phyloP scores from a whole-genome alignment of 2,888 invertebrate species.

The Pseudanteris insignis region DNA sequence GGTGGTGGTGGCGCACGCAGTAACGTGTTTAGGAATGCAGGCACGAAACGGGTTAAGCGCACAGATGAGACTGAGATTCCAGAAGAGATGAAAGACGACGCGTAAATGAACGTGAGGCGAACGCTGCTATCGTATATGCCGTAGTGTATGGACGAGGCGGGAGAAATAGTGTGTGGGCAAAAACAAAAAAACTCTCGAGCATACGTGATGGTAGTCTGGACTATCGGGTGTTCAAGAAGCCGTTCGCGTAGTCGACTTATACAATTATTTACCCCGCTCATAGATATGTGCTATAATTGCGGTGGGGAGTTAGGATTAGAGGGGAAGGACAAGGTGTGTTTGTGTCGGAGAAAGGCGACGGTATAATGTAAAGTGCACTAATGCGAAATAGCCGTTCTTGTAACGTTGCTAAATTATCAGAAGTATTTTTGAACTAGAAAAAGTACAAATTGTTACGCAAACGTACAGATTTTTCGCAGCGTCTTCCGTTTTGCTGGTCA shows the following conservation, averaged over 20 bases:
- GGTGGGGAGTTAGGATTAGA: slow-evolving; percentile 23
- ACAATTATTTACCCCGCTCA: slow-evolving; percentile 38
- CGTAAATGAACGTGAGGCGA: slow-evolving; percentile 12
- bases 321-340: slow-evolving; percentile 25
- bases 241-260: slow-evolving; percentile 38
- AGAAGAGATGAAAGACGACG: slow-evolving; percentile 23
- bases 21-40: no score
- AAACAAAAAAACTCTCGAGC: neutral
- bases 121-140: neutral
- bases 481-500: neutral
- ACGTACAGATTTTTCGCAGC: slow-evolving; percentile 1
- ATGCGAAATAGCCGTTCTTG: slow-evolving; percentile 22
- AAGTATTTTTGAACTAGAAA: slow-evolving; percentile 5
- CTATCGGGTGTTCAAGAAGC: slow-evolving; percentile 44
- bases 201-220: slow-evolving; percentile 1
- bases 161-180: neutral
- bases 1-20: no score
- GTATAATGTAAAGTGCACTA: slow-evolving; percentile 19
- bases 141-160: neutral
- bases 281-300: slow-evolving; percentile 13
- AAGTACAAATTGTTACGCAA: slow-evolving; percentile 13
- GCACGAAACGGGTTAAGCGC: no score
- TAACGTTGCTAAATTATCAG: slow-evolving; percentile 30
- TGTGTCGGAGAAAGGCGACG: slow-evolving; percentile 16
- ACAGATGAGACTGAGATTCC: no score